These are phyloP conservation scores for Mus pahari DNA, from an alignment of 2,113 vertebrate species.

Conservation along the genomic window DNA sequence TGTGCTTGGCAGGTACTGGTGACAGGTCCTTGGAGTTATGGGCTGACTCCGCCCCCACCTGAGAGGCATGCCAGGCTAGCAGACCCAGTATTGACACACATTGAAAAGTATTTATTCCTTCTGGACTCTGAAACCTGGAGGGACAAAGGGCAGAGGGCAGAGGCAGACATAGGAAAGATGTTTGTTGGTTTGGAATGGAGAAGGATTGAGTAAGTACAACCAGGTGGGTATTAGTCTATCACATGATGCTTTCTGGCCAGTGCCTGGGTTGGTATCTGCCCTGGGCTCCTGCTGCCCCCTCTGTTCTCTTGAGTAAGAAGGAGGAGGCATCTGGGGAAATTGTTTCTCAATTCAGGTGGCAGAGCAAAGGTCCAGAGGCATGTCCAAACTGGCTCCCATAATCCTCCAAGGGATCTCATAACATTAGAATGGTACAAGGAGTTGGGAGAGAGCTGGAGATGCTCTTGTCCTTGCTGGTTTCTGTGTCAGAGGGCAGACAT, in stretches of 20 bases:
- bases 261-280: neutral
- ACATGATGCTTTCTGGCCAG: neutral
- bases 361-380: neutral
- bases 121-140: neutral
- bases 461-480: neutral
- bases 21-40: neutral
- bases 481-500: rapidly evolving
- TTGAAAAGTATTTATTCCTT: neutral
- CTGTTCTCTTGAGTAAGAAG: neutral
- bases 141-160: neutral
- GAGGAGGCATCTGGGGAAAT: neutral
- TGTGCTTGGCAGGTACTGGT: neutral
- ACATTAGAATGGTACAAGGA: neutral
- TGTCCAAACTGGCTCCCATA: neutral
- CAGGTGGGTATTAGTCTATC: neutral
- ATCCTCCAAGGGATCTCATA: neutral
- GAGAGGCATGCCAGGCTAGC: neutral
- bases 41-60: neutral
- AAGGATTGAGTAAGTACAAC: neutral
- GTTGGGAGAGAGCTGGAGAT: neutral
- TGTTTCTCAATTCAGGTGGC: too few relatives aligned
- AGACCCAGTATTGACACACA: neutral
- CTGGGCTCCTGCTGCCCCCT: too few relatives aligned
- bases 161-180: neutral
- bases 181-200: neutral